Evolutionary conservation across 1,140 invertebrate species (phyloP), one percentile per base, ranked within the genome.

Genomic region (Tribolium madens): DNA sequence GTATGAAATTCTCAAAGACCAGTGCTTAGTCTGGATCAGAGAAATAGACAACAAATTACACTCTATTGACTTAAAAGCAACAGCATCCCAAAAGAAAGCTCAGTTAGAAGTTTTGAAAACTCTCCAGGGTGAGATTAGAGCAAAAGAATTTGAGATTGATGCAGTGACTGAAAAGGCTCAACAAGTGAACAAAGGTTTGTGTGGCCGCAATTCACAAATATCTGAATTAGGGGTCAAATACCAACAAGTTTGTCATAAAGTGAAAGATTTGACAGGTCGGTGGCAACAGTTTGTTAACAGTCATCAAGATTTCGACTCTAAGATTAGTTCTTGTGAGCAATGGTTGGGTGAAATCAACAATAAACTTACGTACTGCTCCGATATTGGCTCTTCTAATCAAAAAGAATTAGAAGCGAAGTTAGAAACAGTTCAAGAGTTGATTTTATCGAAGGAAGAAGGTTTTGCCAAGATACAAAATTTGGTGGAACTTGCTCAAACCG

Each of bases 91-190:
- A 79, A 98, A 98, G 86, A 93, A 95, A 84, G 87, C 92, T 10
- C 95, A 97, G 79, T 87, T 97, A 10, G 94, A 96, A 72, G 89
- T 90, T 73, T 88, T 98, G 13, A 89, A 95, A 85, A 87, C 87
- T 15, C 86, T 97, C 10, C 95, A 97, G 87, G 95, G 95, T 52
- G 95, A 97, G 87, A 92, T 98, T 3, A 88, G 93, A 36, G 94
- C 95, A 0, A 96, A 97, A 84, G 96, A 98, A 87, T 85, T 97
- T 21, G 96, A 98, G 87, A 95, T 98, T 75, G 97, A 98, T 83
- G 92, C 93, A 57, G 92, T 98, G 0, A 97, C 94, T 12, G 97
- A 98, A 86, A 92, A 93, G 79, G 94, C 95, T 3, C 96, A 98
- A 84, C 90, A 93, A 74, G 84, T 97, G 1, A 91, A 95, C 57